A percentile compares a stretch with the other conserved stretches of the same genome.
phyloP scores from a whole-genome alignment of 2,888 invertebrate species.

The Gryllus longicercus region DNA sequence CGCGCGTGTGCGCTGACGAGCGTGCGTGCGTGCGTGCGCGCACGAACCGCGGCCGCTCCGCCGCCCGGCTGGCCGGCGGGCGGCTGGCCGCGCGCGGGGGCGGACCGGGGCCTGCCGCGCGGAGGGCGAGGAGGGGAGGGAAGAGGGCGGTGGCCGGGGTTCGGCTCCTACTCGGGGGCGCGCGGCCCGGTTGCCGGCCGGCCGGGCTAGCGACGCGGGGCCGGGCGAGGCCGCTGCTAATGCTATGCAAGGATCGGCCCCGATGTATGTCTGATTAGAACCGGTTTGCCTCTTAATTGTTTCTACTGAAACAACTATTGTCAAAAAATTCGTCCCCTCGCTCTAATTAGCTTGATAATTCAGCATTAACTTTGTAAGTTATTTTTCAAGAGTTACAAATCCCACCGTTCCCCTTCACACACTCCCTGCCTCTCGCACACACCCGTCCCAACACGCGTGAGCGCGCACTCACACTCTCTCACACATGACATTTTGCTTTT shows the following conservation, averaged over 20 bases:
- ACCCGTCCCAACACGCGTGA: background rate
- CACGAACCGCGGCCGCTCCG: too few species aligned
- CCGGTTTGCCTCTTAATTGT: constrained; percentile 11
- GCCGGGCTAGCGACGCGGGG: too few species aligned
- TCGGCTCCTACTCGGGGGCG: background rate
- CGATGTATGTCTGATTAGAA: background rate
- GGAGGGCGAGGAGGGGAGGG: background rate
- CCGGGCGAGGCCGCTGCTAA: too few species aligned
- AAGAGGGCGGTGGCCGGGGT: background rate
- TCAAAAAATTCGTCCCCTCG: background rate
- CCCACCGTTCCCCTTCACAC: background rate
- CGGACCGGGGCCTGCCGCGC: too few species aligned
- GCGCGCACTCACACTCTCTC: background rate
- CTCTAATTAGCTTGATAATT: constrained; percentile 5
- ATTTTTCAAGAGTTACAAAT: background rate
- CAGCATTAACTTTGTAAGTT: background rate
- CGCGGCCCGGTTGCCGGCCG: too few species aligned
- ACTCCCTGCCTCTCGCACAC: background rate
- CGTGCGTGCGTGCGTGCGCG: too few species aligned
- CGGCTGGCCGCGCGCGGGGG: too few species aligned
- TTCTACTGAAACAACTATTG: background rate
- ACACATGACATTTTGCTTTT: background rate
- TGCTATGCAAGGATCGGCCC: too few species aligned
- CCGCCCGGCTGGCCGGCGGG: too few species aligned
- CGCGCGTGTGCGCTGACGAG: background rate